These are phyloP conservation scores for Argyrosomus japonicus DNA, from an alignment of 2,113 vertebrate species.

Conservation along the genomic window DNA sequence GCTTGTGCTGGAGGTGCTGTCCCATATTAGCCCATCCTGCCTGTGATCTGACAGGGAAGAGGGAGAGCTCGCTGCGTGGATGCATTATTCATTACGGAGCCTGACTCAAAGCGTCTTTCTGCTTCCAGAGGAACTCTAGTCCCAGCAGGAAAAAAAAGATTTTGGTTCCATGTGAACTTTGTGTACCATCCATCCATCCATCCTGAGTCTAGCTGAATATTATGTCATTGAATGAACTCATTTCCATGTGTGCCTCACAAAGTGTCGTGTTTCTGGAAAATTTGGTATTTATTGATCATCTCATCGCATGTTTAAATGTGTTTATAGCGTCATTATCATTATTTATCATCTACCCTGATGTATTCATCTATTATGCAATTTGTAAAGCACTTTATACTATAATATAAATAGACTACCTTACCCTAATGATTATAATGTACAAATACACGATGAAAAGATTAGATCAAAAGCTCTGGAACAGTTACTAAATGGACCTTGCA, in stretches of 20 bases:
- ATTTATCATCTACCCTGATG: neutral
- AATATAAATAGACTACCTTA: neutral
- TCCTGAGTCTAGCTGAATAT: neutral
- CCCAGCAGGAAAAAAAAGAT: constrained; percentile 32
- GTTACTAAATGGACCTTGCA: neutral
- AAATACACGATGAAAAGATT: neutral
- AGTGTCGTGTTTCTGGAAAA: neutral
- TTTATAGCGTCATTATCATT: neutral
- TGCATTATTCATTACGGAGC: constrained; percentile 79
- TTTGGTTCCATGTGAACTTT: constrained; percentile 54
- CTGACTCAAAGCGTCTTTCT: constrained; percentile 69
- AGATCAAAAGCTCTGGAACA: neutral
- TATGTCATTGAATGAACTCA: neutral
- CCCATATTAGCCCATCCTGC: constrained; percentile 74
- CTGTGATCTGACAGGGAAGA: constrained; percentile 76
- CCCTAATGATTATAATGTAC: neutral
- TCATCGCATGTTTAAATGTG: neutral
- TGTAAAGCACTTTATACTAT: neutral
- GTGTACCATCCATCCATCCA: constrained; percentile 7
- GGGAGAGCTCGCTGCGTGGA: constrained; percentile 57
- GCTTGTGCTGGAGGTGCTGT: constrained; percentile 75
- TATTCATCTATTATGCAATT: neutral
- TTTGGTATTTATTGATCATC: neutral
- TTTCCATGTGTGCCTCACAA: neutral
- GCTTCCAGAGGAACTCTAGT: constrained; percentile 67